These are phyloP conservation scores for Drosophila pseudotalamancana DNA, from an alignment of 2,888 invertebrate genomes.

Conservation along the genomic window DNA sequence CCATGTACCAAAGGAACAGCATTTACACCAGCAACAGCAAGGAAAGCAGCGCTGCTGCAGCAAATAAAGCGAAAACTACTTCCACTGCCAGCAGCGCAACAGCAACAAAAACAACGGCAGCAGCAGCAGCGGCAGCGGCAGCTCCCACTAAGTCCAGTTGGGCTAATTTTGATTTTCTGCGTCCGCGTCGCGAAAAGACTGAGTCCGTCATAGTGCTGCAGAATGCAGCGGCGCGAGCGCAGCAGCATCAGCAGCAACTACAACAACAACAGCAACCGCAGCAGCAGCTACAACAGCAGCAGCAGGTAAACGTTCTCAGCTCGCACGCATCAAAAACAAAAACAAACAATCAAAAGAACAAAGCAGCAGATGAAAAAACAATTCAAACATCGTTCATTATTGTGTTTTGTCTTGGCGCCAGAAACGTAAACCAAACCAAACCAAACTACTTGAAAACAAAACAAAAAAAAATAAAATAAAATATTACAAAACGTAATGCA, in stretches of 20 bases:
- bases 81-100: conserved; percentile 56
- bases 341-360: conserved; percentile 33
- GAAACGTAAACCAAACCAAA: conserved; percentile 72
- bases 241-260: conserved; percentile 83
- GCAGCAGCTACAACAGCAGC: conserved; percentile 80
- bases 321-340: conserved; percentile 67
- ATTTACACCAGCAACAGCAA: conserved; percentile 70
- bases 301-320: conserved; percentile 76
- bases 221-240: conserved; percentile 86
- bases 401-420: conserved; percentile 79
- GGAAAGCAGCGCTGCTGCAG: conserved; percentile 21
- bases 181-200: conserved; percentile 93
- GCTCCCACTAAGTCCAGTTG: conserved; percentile 78
- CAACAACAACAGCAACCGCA: conserved; percentile 80
- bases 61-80: conserved; percentile 36
- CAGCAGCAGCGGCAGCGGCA: conserved; percentile 29
- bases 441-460: conserved; percentile 65
- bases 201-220: conserved; percentile 94
- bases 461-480: conserved; percentile 27
- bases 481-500: conserved; percentile 43
- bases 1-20: conserved; percentile 89
- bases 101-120: conserved; percentile 4
- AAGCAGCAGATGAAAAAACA: conserved; percentile 41
- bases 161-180: conserved; percentile 85
- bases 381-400: conserved; percentile 58